Conservation (phyloP, 2,888 invertebrate species). For the Seira musarum region DNA sequence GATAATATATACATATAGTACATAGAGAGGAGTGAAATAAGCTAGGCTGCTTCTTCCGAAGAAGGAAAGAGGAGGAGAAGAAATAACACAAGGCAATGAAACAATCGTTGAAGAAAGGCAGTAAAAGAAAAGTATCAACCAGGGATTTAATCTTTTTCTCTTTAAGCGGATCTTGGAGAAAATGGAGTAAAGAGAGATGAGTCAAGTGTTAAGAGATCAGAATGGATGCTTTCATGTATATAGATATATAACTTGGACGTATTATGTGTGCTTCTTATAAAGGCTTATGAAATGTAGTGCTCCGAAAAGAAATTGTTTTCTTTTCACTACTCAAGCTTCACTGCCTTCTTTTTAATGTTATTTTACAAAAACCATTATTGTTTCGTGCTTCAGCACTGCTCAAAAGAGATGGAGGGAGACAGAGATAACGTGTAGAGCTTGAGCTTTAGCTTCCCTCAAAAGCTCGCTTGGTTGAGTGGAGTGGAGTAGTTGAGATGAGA, state of each 20-base stretch:
- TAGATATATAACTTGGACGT: background rate
- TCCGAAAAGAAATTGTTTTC: conserved; percentile 17
- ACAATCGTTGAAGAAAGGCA: conserved; percentile 47
- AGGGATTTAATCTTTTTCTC: conserved; percentile 62
- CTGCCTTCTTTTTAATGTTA: conserved; percentile 20
- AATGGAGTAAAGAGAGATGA: conserved; percentile 40
- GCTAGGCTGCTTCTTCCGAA: background rate
- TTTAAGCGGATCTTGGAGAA: conserved; percentile 30
- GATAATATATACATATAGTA: conserved; percentile 11
- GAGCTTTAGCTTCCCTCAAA: conserved; percentile 11
- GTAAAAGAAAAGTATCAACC: conserved; percentile 54
- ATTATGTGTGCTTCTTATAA: background rate
- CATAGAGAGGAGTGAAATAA: background rate
- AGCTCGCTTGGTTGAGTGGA: background rate
- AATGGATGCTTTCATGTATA: background rate
- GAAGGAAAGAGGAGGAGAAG: background rate
- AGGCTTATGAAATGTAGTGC: conserved; percentile 12
- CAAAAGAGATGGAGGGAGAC: conserved; percentile 2
- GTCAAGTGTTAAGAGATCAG: conserved; percentile 43
- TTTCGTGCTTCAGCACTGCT: background rate
- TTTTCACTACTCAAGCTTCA: background rate
- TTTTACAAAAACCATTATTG: background rate
- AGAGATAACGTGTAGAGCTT: background rate
- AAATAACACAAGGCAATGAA: conserved; percentile 44
- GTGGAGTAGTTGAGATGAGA: background rate